Base-by-base conservation (phyloP, 2,113 vertebrate genomes). In the Tetrax tetrax region DNA sequence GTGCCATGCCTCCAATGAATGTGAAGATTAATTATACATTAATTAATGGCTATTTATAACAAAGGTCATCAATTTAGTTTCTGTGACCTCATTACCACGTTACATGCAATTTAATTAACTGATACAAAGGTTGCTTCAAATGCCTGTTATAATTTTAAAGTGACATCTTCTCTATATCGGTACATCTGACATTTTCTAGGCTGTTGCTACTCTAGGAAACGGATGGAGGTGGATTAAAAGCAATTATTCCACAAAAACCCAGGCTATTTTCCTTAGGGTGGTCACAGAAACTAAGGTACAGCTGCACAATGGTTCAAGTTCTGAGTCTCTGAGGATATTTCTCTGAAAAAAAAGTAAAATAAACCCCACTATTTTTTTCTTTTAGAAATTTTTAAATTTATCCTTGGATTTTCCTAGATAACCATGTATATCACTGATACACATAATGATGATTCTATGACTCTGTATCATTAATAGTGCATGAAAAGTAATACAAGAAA, bases 11-110 rank as follows among this genome's bases (percentile, higher is more conserved):
- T 90, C 57, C 4, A 2, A 29, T 64, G 74, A 84, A 91, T 38
- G 57, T 64, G 80, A 60, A 84, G 90, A 91, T 95, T 95, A 92
- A 94, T 87, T 81, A 60, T 41, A 78, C 43, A 45, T 68, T 81
- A 94, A 92, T 93, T 91, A 95, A 84, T 89, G 79, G 69, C 56
- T 89, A 79, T 93, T 96, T 96, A 76, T 94, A 93, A 77, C 77
- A 71, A 90, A 92, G 80, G 90, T 93, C 83, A 84, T 76, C 38
- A 96, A 93, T 96, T 95, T 74, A 92, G 53, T 89, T 89, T 83
- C 83, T 83, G 45, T 92, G 86, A 92, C 93, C 90, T 96, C 75
- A 91, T 94, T 96, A 92, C 33, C 20, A 28, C 2, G 2, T 87
- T 89, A 79, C 92, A 79, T 31, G 54, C 61, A 79, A 92, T 89